phyloP scores from a whole-genome alignment of 2,113 vertebrate species.

The Leucosticte australis region DNA sequence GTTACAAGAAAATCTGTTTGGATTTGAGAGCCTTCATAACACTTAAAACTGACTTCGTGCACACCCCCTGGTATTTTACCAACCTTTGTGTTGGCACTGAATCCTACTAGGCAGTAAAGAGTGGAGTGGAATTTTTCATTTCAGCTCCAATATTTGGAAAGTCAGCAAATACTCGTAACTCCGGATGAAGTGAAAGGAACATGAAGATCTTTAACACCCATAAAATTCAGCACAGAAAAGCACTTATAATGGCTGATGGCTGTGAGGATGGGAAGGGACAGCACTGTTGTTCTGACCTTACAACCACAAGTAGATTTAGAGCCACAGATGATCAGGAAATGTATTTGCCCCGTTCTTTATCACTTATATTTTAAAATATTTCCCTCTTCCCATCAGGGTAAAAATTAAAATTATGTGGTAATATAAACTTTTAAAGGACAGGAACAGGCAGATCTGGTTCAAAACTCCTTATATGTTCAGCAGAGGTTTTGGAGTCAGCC shows the following conservation, averaged over 20 bases:
- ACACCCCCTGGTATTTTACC: not conserved
- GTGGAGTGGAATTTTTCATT: slow-evolving; percentile 16
- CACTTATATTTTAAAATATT: not conserved
- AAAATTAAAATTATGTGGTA: not conserved
- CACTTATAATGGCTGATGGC: not conserved
- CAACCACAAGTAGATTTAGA: not conserved
- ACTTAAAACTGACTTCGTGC: not conserved
- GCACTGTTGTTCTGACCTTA: not conserved
- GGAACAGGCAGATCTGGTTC: not conserved
- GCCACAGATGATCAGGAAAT: not conserved
- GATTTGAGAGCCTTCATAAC: not conserved
- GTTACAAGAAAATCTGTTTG: not conserved
- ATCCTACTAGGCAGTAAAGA: not conserved
- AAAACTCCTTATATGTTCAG: not conserved
- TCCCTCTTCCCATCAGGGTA: not conserved
- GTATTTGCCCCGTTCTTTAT: not conserved
- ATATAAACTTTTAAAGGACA: not conserved
- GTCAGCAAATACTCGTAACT: not conserved
- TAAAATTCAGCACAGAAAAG: not conserved
- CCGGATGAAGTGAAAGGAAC: slow-evolving; percentile 5
- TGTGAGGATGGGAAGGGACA: not conserved
- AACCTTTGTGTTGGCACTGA: not conserved
- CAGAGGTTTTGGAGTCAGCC: fast-evolving
- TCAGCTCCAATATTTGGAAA: not conserved
- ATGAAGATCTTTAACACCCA: not conserved